Conservation (phyloP, 2,888 invertebrate species). For the Andrena bicolor region DNA sequence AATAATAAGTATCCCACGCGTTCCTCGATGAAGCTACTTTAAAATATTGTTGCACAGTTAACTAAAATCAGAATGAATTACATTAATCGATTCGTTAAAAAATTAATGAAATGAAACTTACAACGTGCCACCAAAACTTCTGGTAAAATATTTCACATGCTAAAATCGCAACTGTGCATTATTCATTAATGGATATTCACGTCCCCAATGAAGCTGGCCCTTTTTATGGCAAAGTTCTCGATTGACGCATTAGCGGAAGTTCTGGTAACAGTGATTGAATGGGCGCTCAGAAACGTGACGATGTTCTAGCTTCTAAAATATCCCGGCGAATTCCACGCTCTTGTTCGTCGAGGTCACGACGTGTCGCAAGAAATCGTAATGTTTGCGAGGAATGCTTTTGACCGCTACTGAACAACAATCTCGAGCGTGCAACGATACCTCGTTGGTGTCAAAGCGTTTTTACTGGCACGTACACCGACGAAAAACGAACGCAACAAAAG, state of each 20-base stretch:
- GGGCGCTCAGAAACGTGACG: neutral
- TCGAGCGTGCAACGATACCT: slow-evolving; percentile 29
- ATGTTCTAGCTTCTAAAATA: neutral
- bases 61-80: no score
- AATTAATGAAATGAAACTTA: no score
- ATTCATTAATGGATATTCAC: no score
- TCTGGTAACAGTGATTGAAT: slow-evolving; percentile 7
- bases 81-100: no score
- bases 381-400: slow-evolving; percentile 42
- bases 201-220: no score
- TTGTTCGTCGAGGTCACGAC: slow-evolving; percentile 30
- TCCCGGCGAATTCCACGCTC: slow-evolving; percentile 5
- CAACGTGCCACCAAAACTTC: no score
- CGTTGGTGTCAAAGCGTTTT: slow-evolving; percentile 47
- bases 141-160: no score
- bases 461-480: slow-evolving; percentile 19
- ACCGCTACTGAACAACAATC: slow-evolving; percentile 48
- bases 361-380: slow-evolving; percentile 44
- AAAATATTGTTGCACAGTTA: neutral
- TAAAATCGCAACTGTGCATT: no score
- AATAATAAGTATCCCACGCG: neutral
- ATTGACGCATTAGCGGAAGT: neutral
- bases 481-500: slow-evolving; percentile 28
- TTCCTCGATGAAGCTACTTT: neutral
- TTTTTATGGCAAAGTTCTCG: no score